Base-by-base conservation (phyloP, 2,797 vertebrate genomes). In the Notolepis coatsorum region DNA sequence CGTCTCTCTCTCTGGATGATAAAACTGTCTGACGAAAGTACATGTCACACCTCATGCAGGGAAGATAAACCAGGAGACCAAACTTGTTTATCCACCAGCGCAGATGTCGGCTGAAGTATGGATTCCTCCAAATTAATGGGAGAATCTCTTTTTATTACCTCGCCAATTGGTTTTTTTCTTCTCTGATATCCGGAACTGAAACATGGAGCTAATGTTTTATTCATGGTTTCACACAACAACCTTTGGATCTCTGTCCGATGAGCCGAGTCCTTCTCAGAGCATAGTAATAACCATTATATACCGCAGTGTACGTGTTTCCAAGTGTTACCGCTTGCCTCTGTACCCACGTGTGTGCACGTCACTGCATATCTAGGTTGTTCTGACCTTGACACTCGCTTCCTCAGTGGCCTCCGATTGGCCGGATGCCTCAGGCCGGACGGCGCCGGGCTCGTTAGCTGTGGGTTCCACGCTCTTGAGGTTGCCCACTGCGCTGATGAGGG, bases 401-500 rank as follows among this genome's bases (percentile, higher is more conserved):
- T 54, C 20, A 4, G 2, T 27, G 15, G 42, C 48, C 49, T 70
- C 65, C 37, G 76, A 47, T 64, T 66, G 61, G 28, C 15, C 66
- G 3, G 17, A 8, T 1, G 43, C 46, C 69, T 79, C 55, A 21
- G 58, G 42, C 21, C 42, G 35, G 23, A 47, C 35, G 37, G 24
- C 62, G n/a, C 52, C n/a, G 45, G 31, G 20, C 55, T 53, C 35
- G 47, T 18, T 0, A 17, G 47, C 23, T 1, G 12, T 7, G 10
- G 39, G 33, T 39, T 67, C 78, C 45, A 54, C 27, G 17, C 45
- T 39, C 3, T 17, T 57, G 27, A 91, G 77, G 71, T 84, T 89
- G 35, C 93, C 88, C 10, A 77, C 91, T 15, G 93, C 92, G 5
- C 77, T 75, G 47, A 98, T 91, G 61, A 98, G 84, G 58, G 91